These are phyloP conservation scores for Hylomyscus alleni DNA, from an alignment of 2,797 vertebrate species.

Conservation along the genomic window DNA sequence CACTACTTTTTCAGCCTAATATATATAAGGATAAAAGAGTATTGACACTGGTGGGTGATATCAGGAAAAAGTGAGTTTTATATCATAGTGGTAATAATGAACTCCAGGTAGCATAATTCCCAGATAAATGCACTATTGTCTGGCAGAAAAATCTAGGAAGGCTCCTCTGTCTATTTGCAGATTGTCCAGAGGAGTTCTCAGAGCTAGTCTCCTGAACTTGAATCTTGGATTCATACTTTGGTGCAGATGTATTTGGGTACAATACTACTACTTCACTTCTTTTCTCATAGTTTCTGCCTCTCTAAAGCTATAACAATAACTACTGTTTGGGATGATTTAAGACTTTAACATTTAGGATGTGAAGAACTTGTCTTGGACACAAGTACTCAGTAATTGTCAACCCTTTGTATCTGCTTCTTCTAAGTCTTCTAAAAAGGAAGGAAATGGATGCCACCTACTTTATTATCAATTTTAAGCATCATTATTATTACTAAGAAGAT, in stretches of 20 bases:
- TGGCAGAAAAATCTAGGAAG: not conserved
- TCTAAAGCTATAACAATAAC: not conserved
- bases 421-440: constrained; percentile 25
- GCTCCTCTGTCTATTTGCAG: not conserved
- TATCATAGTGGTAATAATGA: not conserved
- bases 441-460: not conserved
- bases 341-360: not conserved
- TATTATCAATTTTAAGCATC: not conserved
- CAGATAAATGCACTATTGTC: not conserved
- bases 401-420: not conserved
- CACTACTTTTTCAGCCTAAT: not conserved
- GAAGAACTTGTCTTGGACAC: not conserved
- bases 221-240: not conserved
- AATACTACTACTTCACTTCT: not conserved
- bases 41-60: not conserved
- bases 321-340: not conserved
- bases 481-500: constrained; percentile 1
- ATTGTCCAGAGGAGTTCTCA: not conserved
- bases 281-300: not conserved
- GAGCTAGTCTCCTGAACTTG: not conserved
- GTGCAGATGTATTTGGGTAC: not conserved
- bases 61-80: not conserved
- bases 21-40: not conserved
- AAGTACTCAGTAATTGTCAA: not conserved
- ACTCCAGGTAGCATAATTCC: not conserved